A percentile compares a stretch with the other conserved stretches of the same genome.
These are phyloP conservation scores for Tigriopus japonicus DNA, from an alignment of 1,140 invertebrate genomes.

Conservation along the genomic window DNA sequence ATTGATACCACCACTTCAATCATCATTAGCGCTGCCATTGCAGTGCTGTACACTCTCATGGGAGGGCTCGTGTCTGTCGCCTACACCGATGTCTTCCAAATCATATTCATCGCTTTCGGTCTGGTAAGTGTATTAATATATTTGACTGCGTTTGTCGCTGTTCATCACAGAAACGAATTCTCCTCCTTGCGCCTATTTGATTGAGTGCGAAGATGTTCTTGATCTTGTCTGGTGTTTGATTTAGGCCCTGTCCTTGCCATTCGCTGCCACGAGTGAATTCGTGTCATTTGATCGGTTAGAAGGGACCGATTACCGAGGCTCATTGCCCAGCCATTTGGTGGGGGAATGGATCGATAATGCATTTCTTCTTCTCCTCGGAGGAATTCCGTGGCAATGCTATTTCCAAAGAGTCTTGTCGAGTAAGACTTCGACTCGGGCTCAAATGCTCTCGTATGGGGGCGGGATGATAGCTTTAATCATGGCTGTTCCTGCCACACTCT, in stretches of 20 bases:
- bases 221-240: no score
- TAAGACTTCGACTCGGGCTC: constrained; percentile 74
- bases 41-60: constrained; percentile 90
- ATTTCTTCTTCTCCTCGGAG: constrained; percentile 79
- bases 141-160: neutral
- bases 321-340: constrained; percentile 45
- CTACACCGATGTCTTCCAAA: constrained; percentile 95
- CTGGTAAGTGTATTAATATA: constrained; percentile 40
- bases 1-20: constrained; percentile 80
- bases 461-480: constrained; percentile 28
- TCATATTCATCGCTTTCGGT: constrained; percentile 96
- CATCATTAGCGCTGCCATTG: constrained; percentile 83
- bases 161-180: neutral
- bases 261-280: neutral
- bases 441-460: constrained; percentile 88
- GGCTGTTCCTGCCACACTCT: constrained; percentile 4
- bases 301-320: constrained; percentile 28
- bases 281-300: no score
- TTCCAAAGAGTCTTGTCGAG: constrained; percentile 73
- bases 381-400: constrained; percentile 77
- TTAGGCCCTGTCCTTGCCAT: constrained; percentile 7
- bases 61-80: constrained; percentile 94
- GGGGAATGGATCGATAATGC: constrained; percentile 78
- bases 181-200: neutral
- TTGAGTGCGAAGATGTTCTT: neutral